Conservation (phyloP, 1,140 invertebrate species). For the Apis mellifera region DNA sequence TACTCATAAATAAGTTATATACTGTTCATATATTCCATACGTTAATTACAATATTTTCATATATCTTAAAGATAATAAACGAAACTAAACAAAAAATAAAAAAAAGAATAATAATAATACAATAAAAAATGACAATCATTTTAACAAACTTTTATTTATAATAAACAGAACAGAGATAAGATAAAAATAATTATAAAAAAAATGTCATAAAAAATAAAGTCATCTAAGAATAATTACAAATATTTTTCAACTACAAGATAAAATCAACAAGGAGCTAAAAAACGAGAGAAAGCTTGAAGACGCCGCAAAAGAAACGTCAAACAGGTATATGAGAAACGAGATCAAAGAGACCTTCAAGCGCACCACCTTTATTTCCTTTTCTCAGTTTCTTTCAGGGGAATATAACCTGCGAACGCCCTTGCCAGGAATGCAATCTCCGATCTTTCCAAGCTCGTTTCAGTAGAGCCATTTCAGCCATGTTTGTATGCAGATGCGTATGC, state of each 20-base stretch:
- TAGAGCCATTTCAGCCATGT: not conserved
- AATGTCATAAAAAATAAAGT: not conserved
- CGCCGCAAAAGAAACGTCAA: not conserved
- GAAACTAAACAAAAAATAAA: no score
- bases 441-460: constrained; percentile 26
- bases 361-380: not conserved
- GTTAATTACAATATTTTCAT: not conserved
- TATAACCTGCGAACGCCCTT: constrained; percentile 43
- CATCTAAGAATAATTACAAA: not conserved
- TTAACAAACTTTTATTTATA: not conserved
- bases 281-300: not conserved
- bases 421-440: constrained; percentile 50
- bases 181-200: not conserved
- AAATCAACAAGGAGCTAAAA: not conserved
- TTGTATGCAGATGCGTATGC: constrained; percentile 30
- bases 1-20: not conserved
- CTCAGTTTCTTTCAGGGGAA: constrained; percentile 6
- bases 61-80: not conserved
- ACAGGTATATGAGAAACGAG: not conserved
- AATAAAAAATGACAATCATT: not conserved
- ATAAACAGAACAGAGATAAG: no score
- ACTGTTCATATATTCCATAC: not conserved
- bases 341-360: not conserved
- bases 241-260: not conserved
- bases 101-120: no score